These are phyloP conservation scores for Dendrolimus kikuchii DNA, from an alignment of 1,140 invertebrate genomes.

Conservation along the genomic window DNA sequence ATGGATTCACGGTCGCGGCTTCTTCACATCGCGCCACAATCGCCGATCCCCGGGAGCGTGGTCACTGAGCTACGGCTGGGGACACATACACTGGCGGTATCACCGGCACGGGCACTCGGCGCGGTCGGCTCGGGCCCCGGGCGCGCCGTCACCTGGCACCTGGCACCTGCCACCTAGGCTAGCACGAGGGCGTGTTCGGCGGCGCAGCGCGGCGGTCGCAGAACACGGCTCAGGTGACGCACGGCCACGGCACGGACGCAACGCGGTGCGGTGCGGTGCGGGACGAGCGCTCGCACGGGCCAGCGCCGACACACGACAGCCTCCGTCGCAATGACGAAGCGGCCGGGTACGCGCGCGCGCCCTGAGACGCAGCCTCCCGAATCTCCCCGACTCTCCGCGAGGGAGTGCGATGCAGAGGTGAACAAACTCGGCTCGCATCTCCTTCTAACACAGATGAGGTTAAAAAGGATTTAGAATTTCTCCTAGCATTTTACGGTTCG, in stretches of 20 bases:
- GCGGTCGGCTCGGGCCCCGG: slow-evolving; percentile 8
- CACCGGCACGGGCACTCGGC: slow-evolving; percentile 13
- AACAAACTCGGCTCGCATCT: slow-evolving; percentile 65
- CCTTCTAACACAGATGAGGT: slow-evolving; percentile 64
- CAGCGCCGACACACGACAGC: slow-evolving; percentile 64
- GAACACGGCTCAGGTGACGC: slow-evolving; percentile 36
- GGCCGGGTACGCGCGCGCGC: slow-evolving; percentile 67
- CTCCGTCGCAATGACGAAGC: slow-evolving; percentile 68
- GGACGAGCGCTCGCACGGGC: slow-evolving; percentile 52
- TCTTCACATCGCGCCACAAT: slow-evolving; percentile 67
- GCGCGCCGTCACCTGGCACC: slow-evolving; percentile 1
- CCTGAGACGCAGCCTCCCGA: slow-evolving; percentile 57
- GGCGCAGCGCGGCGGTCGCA: slow-evolving; percentile 17
- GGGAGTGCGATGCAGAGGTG: slow-evolving; percentile 50
- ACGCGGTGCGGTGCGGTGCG: slow-evolving; percentile 30
- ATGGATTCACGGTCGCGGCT: slow-evolving; percentile 62
- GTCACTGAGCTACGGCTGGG: slow-evolving; percentile 39
- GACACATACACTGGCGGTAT: slow-evolving; percentile 39
- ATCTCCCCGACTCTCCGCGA: slow-evolving; percentile 42
- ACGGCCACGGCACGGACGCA: slow-evolving; percentile 16
- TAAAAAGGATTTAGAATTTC: slow-evolving; percentile 69
- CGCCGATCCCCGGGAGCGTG: slow-evolving; percentile 46
- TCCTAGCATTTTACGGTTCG: slow-evolving; percentile 55
- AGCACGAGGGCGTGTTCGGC: slow-evolving; percentile 41
- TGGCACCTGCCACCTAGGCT: slow-evolving; percentile 4